Percentiles rank a stretch among this genome's conserved stretches.
Evolutionary conservation across 2,113 vertebrate genomes (phyloP).

Genomic region (Hemicordylus capensis): DNA sequence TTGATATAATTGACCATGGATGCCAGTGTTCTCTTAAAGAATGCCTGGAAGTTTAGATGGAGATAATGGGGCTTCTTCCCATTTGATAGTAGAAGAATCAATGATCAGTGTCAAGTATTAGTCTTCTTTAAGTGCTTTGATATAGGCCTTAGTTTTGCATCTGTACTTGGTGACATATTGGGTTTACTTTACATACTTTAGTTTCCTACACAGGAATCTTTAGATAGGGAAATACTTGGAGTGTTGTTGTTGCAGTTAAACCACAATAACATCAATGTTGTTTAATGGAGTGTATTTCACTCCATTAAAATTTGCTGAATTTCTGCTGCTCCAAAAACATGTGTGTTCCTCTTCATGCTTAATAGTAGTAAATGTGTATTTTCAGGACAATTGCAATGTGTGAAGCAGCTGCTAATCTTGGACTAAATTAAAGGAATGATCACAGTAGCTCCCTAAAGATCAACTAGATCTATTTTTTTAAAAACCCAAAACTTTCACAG

Average conservation of each 20-base stretch:
- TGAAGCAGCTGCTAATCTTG: neutral
- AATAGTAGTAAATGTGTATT: neutral
- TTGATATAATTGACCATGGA: neutral
- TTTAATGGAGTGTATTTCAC: neutral
- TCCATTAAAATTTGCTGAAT: neutral
- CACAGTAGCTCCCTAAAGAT: neutral
- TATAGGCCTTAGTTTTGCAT: neutral
- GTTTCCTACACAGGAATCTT: neutral
- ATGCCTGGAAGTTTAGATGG: neutral
- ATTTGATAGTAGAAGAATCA: neutral
- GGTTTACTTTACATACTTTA: neutral
- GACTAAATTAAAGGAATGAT: neutral
- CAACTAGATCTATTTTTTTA: neutral
- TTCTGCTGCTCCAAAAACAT: neutral
- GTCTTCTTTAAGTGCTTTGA: neutral
- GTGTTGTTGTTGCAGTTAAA: too few species aligned
- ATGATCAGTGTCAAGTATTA: neutral
- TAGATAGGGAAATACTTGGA: neutral
- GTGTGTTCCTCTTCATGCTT: neutral
- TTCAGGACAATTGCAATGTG: neutral
- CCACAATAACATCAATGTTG: neutral
- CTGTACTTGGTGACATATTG: neutral
- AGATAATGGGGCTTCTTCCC: neutral
- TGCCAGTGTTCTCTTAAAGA: neutral
- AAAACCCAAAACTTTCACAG: neutral